Evolutionary conservation across 2,113 vertebrate species (phyloP).

Genomic region (Misgurnus mizolepis): DNA sequence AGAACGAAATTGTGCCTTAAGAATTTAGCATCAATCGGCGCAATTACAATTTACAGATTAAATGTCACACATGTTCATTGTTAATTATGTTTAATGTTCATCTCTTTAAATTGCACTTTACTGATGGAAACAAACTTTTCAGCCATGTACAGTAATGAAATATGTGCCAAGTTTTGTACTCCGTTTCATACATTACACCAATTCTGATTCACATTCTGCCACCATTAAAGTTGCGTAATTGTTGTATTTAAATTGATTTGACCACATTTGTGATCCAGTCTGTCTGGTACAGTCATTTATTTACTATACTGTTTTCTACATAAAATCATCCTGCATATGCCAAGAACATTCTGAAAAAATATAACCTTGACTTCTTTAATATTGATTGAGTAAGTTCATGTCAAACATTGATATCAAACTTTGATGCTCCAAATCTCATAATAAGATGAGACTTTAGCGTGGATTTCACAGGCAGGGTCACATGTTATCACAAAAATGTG

Average conservation of each 20-base stretch:
- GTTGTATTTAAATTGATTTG: conserved; percentile 18
- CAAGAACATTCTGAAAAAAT: too few species aligned
- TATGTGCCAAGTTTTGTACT: conserved; percentile 2
- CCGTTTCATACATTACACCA: neutral
- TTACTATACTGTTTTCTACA: too few species aligned
- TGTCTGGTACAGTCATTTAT: too few species aligned
- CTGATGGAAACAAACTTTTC: conserved; percentile 1
- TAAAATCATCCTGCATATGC: too few species aligned
- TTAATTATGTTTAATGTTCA: conserved; percentile 1
- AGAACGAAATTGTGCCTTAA: conserved; percentile 10
- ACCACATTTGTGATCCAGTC: neutral
- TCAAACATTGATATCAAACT: too few species aligned
- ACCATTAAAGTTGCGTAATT: neutral
- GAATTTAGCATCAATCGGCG: neutral
- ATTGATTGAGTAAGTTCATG: too few species aligned
- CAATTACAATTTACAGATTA: neutral
- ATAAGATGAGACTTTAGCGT: too few species aligned
- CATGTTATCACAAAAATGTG: conserved; percentile 37
- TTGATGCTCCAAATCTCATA: too few species aligned
- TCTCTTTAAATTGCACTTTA: conserved; percentile 48
- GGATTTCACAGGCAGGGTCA: neutral
- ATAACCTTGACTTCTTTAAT: too few species aligned
- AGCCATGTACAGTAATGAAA: conserved; percentile 15
- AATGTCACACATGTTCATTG: neutral
- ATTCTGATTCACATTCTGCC: neutral